phyloP scores from a whole-genome alignment of 1,140 invertebrate species.

The Trichonephila inaurata region DNA sequence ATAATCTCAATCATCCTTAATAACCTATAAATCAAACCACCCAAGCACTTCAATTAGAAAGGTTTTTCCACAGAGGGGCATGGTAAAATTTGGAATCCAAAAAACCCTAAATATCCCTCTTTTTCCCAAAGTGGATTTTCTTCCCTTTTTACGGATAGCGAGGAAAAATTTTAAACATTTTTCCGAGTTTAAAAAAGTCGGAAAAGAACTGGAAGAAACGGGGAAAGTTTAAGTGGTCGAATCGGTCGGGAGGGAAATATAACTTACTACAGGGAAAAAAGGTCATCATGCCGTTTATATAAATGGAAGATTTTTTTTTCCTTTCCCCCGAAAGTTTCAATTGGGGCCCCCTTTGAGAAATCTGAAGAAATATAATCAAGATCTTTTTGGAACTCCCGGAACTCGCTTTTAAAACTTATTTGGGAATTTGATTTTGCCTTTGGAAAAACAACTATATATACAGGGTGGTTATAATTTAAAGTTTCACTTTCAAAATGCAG shows the following conservation, averaged over 20 bases:
- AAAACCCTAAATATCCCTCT: background rate
- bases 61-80: background rate
- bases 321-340: no score
- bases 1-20: background rate
- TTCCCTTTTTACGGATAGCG: background rate
- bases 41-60: background rate
- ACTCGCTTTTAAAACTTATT: no score
- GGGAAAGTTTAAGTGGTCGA: conserved; percentile 35
- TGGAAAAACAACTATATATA: no score
- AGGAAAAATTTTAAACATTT: conserved; percentile 10
- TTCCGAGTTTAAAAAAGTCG: conserved; percentile 8
- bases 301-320: background rate
- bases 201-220: conserved; percentile 38
- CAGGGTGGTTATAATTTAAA: no score
- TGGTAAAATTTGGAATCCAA: background rate
- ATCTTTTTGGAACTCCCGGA: no score
- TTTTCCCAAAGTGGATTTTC: background rate
- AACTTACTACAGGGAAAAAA: no score
- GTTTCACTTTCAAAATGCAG: no score
- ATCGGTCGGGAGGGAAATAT: no score
- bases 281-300: conserved; percentile 46
- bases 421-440: no score
- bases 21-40: background rate
- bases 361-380: no score
- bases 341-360: no score